phyloP scores from a whole-genome alignment of 2,113 vertebrate genomes.

The Pogonocichla stellata region DNA sequence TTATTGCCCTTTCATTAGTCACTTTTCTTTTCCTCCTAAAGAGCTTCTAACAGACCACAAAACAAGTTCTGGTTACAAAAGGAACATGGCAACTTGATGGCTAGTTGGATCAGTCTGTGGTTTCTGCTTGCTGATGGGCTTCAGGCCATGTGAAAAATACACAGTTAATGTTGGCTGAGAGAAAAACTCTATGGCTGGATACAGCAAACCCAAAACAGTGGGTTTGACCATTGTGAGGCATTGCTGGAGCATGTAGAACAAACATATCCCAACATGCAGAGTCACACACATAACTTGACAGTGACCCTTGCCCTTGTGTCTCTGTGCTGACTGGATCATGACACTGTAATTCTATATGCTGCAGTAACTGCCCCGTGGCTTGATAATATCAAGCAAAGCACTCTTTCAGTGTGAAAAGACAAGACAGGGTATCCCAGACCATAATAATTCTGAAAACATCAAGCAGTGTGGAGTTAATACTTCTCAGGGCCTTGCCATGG shows the following conservation, averaged over 20 bases:
- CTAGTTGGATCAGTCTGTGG: background rate
- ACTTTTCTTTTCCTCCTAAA: background rate
- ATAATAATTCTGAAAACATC: slow-evolving; percentile 66
- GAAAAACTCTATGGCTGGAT: background rate
- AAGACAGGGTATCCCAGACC: slow-evolving; percentile 29
- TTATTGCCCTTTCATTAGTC: background rate
- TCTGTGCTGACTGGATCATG: slow-evolving; percentile 2
- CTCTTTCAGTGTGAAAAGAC: slow-evolving; percentile 53
- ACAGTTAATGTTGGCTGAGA: background rate
- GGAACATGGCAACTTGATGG: background rate
- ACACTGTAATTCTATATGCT: slow-evolving; percentile 34
- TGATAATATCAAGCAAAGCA: slow-evolving; percentile 48
- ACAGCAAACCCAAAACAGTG: background rate
- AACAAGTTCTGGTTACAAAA: background rate
- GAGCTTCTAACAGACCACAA: background rate
- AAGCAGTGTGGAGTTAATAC: slow-evolving; percentile 72
- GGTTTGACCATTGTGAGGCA: slow-evolving; percentile 28
- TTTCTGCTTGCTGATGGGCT: background rate
- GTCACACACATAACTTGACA: slow-evolving; percentile 20
- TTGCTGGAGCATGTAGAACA: slow-evolving; percentile 32
- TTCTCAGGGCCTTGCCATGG: slow-evolving; percentile 65
- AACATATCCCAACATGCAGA: slow-evolving; percentile 41
- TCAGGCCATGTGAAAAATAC: background rate
- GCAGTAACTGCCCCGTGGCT: slow-evolving; percentile 19
- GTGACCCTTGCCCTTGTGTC: slow-evolving; percentile 21